phyloP scores from a whole-genome alignment of 2,113 vertebrate species.

The Chamaea fasciata region DNA sequence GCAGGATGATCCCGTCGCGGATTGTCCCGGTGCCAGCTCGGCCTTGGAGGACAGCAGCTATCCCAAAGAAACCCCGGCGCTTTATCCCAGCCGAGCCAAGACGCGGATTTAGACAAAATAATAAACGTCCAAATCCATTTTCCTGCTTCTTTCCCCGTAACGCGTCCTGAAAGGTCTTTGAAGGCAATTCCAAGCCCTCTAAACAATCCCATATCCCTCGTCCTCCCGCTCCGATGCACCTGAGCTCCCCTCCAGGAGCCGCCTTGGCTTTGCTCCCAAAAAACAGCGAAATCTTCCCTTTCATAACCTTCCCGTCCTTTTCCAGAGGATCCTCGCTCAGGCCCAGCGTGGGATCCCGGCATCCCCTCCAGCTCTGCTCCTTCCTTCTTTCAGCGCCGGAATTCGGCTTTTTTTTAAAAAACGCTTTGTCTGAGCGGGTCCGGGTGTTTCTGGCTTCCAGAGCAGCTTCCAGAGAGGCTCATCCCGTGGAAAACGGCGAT shows the following conservation, averaged over 20 bases:
- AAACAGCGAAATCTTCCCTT: background rate
- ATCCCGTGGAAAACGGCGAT: background rate
- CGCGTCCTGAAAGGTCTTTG: background rate
- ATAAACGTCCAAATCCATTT: background rate
- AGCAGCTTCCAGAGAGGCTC: background rate
- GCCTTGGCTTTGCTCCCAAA: background rate
- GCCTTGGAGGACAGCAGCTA: background rate
- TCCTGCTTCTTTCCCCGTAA: background rate
- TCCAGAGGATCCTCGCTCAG: background rate
- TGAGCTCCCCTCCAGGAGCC: conserved; percentile 10
- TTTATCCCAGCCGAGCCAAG: background rate
- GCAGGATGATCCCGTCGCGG: rapidly evolving
- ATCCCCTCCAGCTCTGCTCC: background rate
- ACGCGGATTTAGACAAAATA: background rate
- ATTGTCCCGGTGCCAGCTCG: background rate
- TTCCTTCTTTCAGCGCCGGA: background rate
- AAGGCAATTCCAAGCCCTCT: background rate
- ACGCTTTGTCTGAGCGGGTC: rapidly evolving
- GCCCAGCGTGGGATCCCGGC: background rate
- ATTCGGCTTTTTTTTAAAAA: background rate
- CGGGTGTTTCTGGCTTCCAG: background rate
- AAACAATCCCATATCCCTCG: background rate
- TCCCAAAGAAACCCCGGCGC: background rate
- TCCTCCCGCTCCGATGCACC: conserved; percentile 7
- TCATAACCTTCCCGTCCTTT: background rate